Conservation (phyloP, 2,113 vertebrate genomes). For the Empidonax traillii region DNA sequence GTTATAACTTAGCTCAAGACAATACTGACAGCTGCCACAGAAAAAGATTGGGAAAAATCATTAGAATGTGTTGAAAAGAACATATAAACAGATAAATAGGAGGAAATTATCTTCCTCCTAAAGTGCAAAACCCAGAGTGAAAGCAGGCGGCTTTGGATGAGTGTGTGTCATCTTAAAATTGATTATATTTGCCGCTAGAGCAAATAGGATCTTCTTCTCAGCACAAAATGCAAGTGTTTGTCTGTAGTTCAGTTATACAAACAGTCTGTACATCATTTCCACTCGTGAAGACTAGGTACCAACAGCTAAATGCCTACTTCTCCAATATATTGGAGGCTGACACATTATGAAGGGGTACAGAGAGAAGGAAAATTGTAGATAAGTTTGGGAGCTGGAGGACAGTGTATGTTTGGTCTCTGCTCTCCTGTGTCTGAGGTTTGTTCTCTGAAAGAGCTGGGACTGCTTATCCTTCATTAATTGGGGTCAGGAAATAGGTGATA, state of each 20-base stretch:
- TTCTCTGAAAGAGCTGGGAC: background rate
- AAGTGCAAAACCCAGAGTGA: background rate
- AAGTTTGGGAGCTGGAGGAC: background rate
- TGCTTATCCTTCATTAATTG: background rate
- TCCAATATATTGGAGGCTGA: background rate
- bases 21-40: background rate
- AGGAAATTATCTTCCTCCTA: background rate
- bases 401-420: background rate
- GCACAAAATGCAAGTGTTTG: background rate
- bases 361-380: background rate
- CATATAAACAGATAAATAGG: background rate
- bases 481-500: background rate
- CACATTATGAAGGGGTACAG: background rate
- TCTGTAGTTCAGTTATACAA: background rate
- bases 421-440: background rate
- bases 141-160: background rate
- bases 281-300: background rate
- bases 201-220: background rate
- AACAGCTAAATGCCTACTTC: background rate
- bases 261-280: background rate
- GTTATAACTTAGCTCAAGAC: background rate
- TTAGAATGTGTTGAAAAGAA: background rate
- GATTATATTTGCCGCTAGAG: background rate
- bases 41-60: background rate
- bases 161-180: background rate